Evolutionary conservation across 2,888 invertebrate genomes (phyloP).

Genomic region (Clusia tigrina): DNA sequence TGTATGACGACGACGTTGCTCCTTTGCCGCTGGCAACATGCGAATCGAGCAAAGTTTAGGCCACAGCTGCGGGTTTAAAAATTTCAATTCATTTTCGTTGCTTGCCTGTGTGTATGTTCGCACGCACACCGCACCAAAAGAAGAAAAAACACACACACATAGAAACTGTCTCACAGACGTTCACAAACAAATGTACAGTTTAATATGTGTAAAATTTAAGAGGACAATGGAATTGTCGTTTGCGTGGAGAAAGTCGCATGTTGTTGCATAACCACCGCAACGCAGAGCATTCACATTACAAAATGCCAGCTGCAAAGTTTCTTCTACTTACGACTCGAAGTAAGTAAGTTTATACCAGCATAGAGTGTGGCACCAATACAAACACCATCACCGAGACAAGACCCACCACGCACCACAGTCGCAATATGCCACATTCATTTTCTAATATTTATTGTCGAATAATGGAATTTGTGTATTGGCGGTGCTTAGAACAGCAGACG

Average conservation of each 20-base stretch:
- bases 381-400: neutral
- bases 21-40: neutral
- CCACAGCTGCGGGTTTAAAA: constrained; percentile 56
- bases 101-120: neutral
- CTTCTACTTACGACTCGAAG: no score
- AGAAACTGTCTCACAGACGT: no score
- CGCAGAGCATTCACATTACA: no score
- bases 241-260: no score
- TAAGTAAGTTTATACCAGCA: no score
- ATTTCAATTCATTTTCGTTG: constrained; percentile 56
- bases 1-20: neutral
- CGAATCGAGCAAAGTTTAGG: constrained; percentile 26
- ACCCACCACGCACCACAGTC: neutral
- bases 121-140: neutral
- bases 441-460: constrained; percentile 24
- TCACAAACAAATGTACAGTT: no score
- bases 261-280: no score
- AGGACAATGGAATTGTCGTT: no score
- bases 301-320: no score
- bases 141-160: constrained; percentile 6
- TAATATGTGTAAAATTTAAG: no score
- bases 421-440: constrained; percentile 19
- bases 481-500: neutral
- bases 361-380: neutral
- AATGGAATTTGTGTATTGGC: constrained; percentile 13